These are phyloP conservation scores for Fragariocoptes setiger DNA, from an alignment of 1,140 invertebrate species.

Conservation along the genomic window DNA sequence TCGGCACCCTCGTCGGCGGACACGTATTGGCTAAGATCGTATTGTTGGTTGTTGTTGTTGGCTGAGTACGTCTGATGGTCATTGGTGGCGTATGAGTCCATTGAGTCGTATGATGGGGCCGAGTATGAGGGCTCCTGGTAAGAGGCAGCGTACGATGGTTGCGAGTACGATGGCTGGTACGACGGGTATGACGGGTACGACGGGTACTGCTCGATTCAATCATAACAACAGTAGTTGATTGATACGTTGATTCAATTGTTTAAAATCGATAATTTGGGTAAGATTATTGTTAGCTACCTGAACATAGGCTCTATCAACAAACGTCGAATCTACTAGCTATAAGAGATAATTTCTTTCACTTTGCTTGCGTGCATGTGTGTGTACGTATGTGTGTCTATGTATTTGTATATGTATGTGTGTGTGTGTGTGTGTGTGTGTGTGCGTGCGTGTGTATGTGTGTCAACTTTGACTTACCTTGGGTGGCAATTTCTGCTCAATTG, in stretches of 20 bases:
- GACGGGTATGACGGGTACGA: not conserved
- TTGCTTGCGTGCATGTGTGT: not conserved
- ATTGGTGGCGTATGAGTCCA: not conserved
- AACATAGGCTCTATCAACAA: no score
- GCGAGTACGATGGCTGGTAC: not conserved
- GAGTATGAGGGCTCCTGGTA: not conserved
- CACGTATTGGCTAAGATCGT: not conserved
- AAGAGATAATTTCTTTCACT: not conserved
- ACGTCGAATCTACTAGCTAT: no score
- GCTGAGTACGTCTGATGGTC: not conserved
- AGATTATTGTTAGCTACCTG: no score
- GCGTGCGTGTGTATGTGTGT: no score
- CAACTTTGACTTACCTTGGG: not conserved
- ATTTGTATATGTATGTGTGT: no score
- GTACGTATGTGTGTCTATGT: no score
- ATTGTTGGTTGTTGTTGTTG: not conserved
- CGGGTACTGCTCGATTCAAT: no score
- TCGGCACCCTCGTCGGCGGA: not conserved
- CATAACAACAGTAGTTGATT: no score
- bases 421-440: no score
- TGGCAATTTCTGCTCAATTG: not conserved
- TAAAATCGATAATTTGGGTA: no score
- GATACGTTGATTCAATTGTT: no score
- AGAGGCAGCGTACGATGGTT: not conserved
- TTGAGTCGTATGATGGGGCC: not conserved